Percentiles rank a stretch among this genome's conserved stretches.
phyloP scores from a whole-genome alignment of 1,140 invertebrate species.

The Leptinotarsa defecta region DNA sequence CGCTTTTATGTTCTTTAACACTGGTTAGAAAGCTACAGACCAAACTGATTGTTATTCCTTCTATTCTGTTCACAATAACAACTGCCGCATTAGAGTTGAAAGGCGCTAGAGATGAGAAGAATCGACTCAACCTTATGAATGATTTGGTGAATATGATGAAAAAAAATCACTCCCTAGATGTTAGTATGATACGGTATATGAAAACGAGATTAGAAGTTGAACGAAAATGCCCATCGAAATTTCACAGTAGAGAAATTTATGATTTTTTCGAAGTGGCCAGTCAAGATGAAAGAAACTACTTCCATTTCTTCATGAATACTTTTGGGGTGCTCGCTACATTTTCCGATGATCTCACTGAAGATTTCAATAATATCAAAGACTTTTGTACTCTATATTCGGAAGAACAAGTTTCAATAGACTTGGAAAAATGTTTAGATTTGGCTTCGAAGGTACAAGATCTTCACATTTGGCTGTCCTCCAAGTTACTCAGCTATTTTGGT shows the following conservation, averaged over 20 bases:
- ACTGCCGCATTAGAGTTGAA: constrained; percentile 5
- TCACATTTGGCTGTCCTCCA: constrained; percentile 31
- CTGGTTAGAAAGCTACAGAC: constrained; percentile 24
- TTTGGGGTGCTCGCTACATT: constrained; percentile 1
- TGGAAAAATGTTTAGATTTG: not conserved
- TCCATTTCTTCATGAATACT: constrained; percentile 10
- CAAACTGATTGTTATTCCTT: constrained; percentile 15
- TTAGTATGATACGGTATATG: constrained; percentile 30
- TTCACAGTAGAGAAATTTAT: constrained; percentile 20
- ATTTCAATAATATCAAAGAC: constrained; percentile 26
- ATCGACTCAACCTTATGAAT: constrained; percentile 1
- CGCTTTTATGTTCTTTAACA: constrained; percentile 12
- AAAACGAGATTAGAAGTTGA: constrained; percentile 27
- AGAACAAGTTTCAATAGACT: not conserved
- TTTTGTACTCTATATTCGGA: not conserved
- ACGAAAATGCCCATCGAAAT: not conserved
- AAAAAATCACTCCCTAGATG: constrained; percentile 32
- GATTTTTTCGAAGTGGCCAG: constrained; percentile 23
- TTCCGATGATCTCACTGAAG: constrained; percentile 23
- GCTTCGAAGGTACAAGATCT: constrained; percentile 29
- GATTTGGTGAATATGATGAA: constrained; percentile 21
- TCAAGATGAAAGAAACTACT: not conserved
- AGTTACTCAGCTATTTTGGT: constrained; percentile 37
- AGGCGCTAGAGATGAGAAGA: not conserved
- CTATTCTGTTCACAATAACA: constrained; percentile 5